A percentile compares a stretch with the other conserved stretches of the same genome.
Conservation (phyloP, 2,797 vertebrate species). For the Microcaecilia unicolor region DNA sequence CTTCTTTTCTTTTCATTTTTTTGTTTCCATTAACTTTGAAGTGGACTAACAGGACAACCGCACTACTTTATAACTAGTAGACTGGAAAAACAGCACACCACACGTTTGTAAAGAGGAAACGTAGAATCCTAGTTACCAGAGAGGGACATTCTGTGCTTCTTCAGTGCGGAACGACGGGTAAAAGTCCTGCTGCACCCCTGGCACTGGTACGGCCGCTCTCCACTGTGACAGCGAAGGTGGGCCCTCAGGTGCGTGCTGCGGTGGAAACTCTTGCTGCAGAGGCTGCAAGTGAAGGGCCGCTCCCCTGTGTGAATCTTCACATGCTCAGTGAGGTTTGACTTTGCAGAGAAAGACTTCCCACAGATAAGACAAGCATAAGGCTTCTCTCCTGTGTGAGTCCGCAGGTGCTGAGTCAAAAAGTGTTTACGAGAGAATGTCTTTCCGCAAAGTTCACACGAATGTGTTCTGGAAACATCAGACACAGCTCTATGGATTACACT, state of each 20-base stretch:
- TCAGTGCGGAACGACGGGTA: conserved; percentile 12
- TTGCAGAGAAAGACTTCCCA: conserved; percentile 27
- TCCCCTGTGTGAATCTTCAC: conserved; percentile 36
- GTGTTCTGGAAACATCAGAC: too few relatives aligned
- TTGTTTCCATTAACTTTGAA: too few relatives aligned
- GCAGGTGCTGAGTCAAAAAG: background rate
- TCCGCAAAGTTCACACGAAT: conserved; percentile 31
- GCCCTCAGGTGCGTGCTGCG: conserved; percentile 14
- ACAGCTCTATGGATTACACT: too few relatives aligned
- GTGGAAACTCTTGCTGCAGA: conserved; percentile 22
- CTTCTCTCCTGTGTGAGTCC: background rate
- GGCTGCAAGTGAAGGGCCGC: conserved; percentile 12
- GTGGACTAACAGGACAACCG: too few relatives aligned
- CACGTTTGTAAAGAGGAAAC: too few relatives aligned
- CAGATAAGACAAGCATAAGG: conserved; percentile 2
- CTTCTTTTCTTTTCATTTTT: too few relatives aligned
- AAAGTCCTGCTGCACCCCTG: conserved; percentile 23
- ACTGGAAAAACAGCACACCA: too few relatives aligned
- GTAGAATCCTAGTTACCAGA: background rate
- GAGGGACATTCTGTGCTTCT: conserved; percentile 24
- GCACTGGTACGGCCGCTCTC: conserved; percentile 19
- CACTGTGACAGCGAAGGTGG: conserved; percentile 3
- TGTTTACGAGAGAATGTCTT: conserved; percentile 14
- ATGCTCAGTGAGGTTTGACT: conserved; percentile 40
- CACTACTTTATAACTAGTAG: too few relatives aligned